Conservation (phyloP, 2,797 vertebrate species). For the Ataeniobius toweri region DNA sequence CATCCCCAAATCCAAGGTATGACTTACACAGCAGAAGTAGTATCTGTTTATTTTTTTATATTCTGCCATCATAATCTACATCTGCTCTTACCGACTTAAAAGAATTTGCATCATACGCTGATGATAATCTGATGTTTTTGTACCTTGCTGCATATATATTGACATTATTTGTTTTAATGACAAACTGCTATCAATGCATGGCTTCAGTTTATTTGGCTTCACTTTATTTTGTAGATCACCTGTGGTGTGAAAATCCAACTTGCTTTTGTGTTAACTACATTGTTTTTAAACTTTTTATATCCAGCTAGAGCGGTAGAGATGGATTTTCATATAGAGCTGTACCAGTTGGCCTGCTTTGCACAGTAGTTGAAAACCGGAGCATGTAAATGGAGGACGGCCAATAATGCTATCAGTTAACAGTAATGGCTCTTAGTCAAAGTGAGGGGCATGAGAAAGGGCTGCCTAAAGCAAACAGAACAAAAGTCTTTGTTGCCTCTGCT, state of each 20-base stretch:
- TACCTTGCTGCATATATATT: not conserved
- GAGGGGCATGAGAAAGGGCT: conserved; percentile 30
- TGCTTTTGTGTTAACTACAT: not conserved
- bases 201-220: not conserved
- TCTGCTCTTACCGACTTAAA: not conserved
- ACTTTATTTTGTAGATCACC: not conserved
- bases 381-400: conserved; percentile 18
- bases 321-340: not conserved
- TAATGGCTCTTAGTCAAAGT: conserved; percentile 10
- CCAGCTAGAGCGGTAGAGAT: not conserved
- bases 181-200: not conserved
- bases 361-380: conserved; percentile 2
- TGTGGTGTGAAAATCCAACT: not conserved
- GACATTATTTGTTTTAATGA: not conserved
- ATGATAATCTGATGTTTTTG: not conserved
- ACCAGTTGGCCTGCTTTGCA: not conserved
- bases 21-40: not conserved
- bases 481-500: conserved; percentile 11
- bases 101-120: not conserved
- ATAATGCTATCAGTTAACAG: conserved; percentile 26
- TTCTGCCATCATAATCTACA: not conserved
- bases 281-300: conserved; percentile 3
- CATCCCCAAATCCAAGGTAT: not conserved
- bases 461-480: conserved; percentile 18
- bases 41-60: not conserved